Evolutionary conservation across 92 coral and sea anemone genomes (phyloP), one percentile per base, ranked within the genome.

Genomic region (Epizoanthus rinbou): DNA sequence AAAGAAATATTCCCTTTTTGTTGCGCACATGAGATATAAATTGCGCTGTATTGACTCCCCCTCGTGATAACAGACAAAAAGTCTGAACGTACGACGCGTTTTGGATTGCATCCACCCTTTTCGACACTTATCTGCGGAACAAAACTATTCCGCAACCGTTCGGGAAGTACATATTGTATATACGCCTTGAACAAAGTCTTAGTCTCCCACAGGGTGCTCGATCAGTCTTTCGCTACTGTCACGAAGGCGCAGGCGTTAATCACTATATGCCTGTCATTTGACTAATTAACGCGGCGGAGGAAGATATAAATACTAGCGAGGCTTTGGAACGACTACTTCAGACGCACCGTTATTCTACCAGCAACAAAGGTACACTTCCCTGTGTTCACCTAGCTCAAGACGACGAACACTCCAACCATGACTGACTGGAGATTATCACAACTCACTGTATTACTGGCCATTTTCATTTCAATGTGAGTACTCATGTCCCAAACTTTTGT

Each of bases 11-110:
- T 76, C 64, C 69, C 35, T n/a, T 76, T 8, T 65, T 62, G 70
- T 37, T 57, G 71, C 39, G 66, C 35, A 62, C 58, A 78, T 22
- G 45, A 78, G 71, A 72, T 62, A 63, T 41, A 78, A 62, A 78
- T 19, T 60, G 82, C 43, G 3, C 21, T 33, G 22, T 35, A 76
- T 37, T 9, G 69, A 39, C 57, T 21, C 18, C 67, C 52, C 31
- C 47, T 19, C 41, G n/a, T 5, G 21, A 50, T 50, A 10, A 13
- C 14, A 50, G 54, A 50, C 54, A 50, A 50, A 10, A 11, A 50
- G 54, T 50, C 15, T 50, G 54, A 50, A 10, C 1, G 2, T 10
- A 50, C 54, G 54, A 50, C 2, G 54, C 54, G 16, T 50, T 10
- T 50, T 9, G 39, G 64, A 62, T 37, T 22, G 57, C 71, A 57